A percentile compares a stretch with the other conserved stretches of the same genome.
phyloP scores from a whole-genome alignment of 2,888 invertebrate species.

The Polydrusus cervinus region DNA sequence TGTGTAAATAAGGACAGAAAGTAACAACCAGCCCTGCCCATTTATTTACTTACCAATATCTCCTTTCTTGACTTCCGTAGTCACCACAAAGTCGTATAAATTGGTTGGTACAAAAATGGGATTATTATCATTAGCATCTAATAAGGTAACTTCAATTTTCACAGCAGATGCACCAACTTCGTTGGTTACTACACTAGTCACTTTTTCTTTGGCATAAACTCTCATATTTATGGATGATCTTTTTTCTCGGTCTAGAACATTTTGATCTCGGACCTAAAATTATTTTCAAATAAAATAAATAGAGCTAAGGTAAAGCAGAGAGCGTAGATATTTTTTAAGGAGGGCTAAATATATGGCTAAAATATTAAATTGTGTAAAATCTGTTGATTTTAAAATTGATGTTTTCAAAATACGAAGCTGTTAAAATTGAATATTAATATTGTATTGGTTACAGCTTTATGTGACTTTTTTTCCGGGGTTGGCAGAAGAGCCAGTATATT shows the following conservation, averaged over 20 bases:
- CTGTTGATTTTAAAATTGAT: too few relatives aligned
- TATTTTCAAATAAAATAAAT: background rate
- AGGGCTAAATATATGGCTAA: too few relatives aligned
- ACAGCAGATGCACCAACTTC: conserved; percentile 75
- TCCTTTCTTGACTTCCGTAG: conserved; percentile 80
- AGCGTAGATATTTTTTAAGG: too few relatives aligned
- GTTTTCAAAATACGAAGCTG: too few relatives aligned
- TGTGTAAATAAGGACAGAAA: background rate
- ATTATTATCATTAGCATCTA: conserved; percentile 94
- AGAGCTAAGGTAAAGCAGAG: too few relatives aligned
- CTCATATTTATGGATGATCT: conserved; percentile 82
- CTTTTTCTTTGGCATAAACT: conserved; percentile 86
- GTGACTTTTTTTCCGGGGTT: too few relatives aligned
- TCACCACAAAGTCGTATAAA: conserved; percentile 84
- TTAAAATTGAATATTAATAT: too few relatives aligned
- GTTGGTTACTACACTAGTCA: conserved; percentile 78
- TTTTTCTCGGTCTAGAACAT: conserved; percentile 85
- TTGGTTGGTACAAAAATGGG: conserved; percentile 90
- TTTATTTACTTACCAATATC: conserved; percentile 64
- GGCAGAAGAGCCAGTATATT: too few relatives aligned
- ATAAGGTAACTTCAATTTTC: conserved; percentile 85
- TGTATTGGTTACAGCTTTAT: too few relatives aligned
- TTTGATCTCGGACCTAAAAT: conserved; percentile 74
- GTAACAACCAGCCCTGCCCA: too few relatives aligned
- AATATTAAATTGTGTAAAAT: too few relatives aligned